phyloP scores from a whole-genome alignment of 2,888 invertebrate species.

The Metellina segmentata region DNA sequence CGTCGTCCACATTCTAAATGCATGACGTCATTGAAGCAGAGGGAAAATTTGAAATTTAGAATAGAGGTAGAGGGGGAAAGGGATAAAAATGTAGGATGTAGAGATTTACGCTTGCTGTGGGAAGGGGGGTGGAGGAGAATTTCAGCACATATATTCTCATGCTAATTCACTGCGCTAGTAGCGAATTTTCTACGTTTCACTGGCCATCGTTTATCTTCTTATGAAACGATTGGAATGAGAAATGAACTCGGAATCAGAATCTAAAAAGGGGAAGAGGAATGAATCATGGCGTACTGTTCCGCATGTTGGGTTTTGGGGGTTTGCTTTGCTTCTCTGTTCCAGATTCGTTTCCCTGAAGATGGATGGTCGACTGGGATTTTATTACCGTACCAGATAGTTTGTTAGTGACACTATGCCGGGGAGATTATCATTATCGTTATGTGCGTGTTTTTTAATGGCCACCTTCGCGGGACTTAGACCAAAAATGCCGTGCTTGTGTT shows the following conservation, averaged over 20 bases:
- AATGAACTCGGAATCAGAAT: slow-evolving; percentile 41
- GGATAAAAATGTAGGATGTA: slow-evolving; percentile 10
- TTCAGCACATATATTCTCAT: slow-evolving; percentile 55
- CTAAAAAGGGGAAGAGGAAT: slow-evolving; percentile 21
- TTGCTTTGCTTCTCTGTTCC: background rate
- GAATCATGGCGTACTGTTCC: slow-evolving; percentile 25
- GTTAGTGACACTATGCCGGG: background rate
- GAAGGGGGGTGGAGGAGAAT: background rate
- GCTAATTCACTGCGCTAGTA: slow-evolving; percentile 37
- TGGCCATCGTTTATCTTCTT: slow-evolving; percentile 46
- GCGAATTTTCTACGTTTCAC: slow-evolving; percentile 27
- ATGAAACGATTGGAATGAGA: slow-evolving; percentile 35
- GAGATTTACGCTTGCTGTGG: slow-evolving; percentile 49
- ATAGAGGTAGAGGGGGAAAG: slow-evolving; percentile 24
- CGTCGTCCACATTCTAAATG: slow-evolving; percentile 18
- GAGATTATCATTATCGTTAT: background rate
- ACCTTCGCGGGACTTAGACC: too few relatives aligned
- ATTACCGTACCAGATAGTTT: background rate
- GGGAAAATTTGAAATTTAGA: slow-evolving; percentile 53
- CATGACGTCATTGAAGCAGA: background rate
- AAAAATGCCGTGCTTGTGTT: too few relatives aligned
- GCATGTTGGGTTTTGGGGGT: slow-evolving; percentile 10
- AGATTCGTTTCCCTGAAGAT: background rate
- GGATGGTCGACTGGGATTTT: background rate
- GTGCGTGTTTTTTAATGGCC: too few relatives aligned